Conservation (phyloP, 2,888 invertebrate genomes). For the Agrilus biguttatus region DNA sequence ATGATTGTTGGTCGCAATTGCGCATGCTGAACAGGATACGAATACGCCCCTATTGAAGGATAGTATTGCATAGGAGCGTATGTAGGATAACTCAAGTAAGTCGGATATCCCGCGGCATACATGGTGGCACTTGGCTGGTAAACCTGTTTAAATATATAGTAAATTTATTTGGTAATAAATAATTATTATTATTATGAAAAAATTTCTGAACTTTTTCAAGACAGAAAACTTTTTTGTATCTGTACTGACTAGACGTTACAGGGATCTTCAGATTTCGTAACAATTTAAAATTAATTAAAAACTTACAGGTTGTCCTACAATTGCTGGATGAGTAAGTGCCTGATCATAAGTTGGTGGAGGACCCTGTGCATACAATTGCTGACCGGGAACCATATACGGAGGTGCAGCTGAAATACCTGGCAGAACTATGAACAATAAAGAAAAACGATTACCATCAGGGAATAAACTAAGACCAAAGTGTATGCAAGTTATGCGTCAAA, state of each 20-base stretch:
- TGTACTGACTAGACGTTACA: neutral
- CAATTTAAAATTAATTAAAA: slow-evolving; percentile 2
- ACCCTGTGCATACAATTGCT: slow-evolving; percentile 51
- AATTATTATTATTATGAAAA: no score
- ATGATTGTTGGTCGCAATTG: slow-evolving; percentile 60
- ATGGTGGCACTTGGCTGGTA: slow-evolving; percentile 56
- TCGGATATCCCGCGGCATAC: slow-evolving; percentile 55
- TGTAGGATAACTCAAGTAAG: slow-evolving; percentile 60
- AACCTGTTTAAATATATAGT: slow-evolving; percentile 35
- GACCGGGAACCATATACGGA: slow-evolving; percentile 35
- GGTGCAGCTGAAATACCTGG: slow-evolving; percentile 27
- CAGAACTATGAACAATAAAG: slow-evolving; percentile 19
- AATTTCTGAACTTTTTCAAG: no score
- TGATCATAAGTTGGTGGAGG: slow-evolving; percentile 58
- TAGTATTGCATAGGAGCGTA: slow-evolving; percentile 62
- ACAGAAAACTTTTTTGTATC: no score
- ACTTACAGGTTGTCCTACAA: slow-evolving; percentile 34
- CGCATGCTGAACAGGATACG: slow-evolving; percentile 43
- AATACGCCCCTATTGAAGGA: slow-evolving; percentile 46
- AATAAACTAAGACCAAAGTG: no score
- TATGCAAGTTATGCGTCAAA: no score
- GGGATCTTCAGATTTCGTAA: neutral
- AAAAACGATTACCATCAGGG: no score
- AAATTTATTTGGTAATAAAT: no score
- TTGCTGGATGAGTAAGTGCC: slow-evolving; percentile 45